Base-by-base conservation (phyloP, 2,113 vertebrate species). In the Macaca nemestrina region DNA sequence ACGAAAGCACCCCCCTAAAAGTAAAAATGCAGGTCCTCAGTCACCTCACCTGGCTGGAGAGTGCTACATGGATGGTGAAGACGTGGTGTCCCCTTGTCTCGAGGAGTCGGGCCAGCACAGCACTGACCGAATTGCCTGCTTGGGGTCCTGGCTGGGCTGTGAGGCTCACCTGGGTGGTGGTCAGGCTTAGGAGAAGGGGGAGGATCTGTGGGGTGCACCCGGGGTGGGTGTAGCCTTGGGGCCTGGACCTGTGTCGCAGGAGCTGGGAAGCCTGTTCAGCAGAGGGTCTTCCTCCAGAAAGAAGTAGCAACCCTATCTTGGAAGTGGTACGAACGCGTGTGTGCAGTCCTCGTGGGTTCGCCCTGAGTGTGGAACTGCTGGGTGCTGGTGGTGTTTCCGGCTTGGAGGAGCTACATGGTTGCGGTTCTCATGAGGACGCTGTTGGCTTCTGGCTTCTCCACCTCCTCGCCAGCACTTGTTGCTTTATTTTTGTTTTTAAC, bases 401-500 rank as follows among this genome's bases (percentile, higher is more conserved):
- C 61, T 32, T 64, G 61, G 12, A 64, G 61, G 61, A 64, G 61
- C 61, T 64, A 6, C 61, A 32, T 2, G 12, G 61, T 13, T 64
- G 61, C 61, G 27, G 2, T 32, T 64, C 61, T 27, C 61, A 3
- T 2, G 61, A 64, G 61, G 61, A 61, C 2, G 27, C 61, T 1
- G 61, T 6, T 14, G 35, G 38, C 6, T 30, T 59, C 20, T 8
- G 0, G 5, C 1, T 9, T 4, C 20, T 43, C 27, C 27, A 11
- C 1, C 0, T 14, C 5, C 2, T 20, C 0, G 0, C 17, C 55
- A 6, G 45, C 14, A 0, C 75, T 16, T 27, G 1, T 45, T 30
- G 2, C 27, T 9, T 32, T 3, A 2, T 0, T 13, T 30, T 30
- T 0, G 18, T 1, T 0, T 81, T 38, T 4, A 52, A 3, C 1